These are phyloP conservation scores for Euwallacea similis DNA, from an alignment of 1,140 invertebrate genomes.

Conservation along the genomic window DNA sequence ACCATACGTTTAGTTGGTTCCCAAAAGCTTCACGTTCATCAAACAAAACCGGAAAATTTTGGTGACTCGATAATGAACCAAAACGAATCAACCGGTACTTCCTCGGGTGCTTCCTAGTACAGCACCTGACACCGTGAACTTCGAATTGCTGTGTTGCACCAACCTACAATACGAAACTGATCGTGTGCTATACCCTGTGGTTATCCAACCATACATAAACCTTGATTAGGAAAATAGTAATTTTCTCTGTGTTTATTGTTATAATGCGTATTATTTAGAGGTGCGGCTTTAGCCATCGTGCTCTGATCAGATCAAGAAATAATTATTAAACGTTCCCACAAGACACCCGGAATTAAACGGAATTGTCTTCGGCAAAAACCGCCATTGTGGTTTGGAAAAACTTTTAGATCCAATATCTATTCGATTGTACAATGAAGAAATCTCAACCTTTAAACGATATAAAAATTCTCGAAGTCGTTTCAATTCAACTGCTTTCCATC, in stretches of 20 bases:
- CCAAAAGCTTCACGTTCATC: too few species aligned
- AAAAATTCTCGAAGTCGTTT: constrained; percentile 1
- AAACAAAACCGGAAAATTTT: not conserved
- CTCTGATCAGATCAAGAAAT: not conserved
- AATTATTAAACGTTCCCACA: too few species aligned
- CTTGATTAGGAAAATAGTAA: constrained; percentile 18
- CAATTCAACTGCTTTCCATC: constrained; percentile 5
- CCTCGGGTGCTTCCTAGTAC: constrained; percentile 5
- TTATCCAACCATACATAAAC: not conserved
- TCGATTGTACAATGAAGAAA: too few species aligned
- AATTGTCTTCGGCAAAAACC: too few species aligned
- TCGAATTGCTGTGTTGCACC: not conserved
- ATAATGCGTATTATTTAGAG: constrained; percentile 3
- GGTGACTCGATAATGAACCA: not conserved
- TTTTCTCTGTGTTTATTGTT: constrained; percentile 3
- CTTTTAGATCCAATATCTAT: too few species aligned
- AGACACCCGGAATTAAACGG: too few species aligned
- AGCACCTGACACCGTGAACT: constrained; percentile 10
- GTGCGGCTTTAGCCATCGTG: constrained; percentile 2
- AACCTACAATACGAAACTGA: not conserved
- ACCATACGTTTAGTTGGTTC: too few species aligned
- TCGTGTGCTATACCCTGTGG: too few species aligned
- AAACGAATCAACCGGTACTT: constrained; percentile 2
- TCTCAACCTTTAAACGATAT: not conserved
- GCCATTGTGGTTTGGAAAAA: too few species aligned